Percentiles rank a stretch among this genome's conserved stretches.
Evolutionary conservation across 2,888 invertebrate genomes (phyloP).

Genomic region (Sarcophaga variegata): DNA sequence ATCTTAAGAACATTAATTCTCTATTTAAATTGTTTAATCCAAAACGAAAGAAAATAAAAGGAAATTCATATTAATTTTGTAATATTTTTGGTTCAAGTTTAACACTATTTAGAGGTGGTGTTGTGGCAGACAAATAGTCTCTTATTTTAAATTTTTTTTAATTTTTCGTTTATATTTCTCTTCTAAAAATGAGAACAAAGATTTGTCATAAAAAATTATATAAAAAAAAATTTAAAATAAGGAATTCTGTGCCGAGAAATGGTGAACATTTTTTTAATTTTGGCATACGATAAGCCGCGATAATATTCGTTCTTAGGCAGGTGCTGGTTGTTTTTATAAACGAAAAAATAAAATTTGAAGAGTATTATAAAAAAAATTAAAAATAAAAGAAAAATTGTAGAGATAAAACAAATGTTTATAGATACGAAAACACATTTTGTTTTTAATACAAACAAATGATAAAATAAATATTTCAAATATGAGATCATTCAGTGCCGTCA

Average conservation of each 20-base stretch:
- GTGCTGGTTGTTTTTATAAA: background rate
- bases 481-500: conserved; percentile 18
- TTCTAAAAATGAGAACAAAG: background rate
- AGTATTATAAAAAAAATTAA: background rate
- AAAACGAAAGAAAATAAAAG: background rate
- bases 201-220: background rate
- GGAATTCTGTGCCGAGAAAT: too few relatives aligned
- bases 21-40: background rate
- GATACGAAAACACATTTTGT: background rate
- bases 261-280: too few relatives aligned
- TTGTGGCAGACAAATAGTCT: background rate
- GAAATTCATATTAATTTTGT: background rate
- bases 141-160: background rate
- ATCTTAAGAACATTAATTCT: background rate
- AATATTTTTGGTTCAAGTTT: background rate
- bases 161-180: background rate
- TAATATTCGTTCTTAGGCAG: background rate
- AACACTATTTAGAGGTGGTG: background rate
- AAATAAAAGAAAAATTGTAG: background rate
- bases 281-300: too few relatives aligned
- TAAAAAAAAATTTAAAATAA: too few relatives aligned
- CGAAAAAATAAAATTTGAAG: background rate
- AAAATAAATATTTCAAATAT: conserved; percentile 36
- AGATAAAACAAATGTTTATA: conserved; percentile 20
- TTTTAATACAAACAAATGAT: background rate